These are phyloP conservation scores for Liolophura sinensis DNA, from an alignment of 1,140 invertebrate genomes.

Conservation along the genomic window DNA sequence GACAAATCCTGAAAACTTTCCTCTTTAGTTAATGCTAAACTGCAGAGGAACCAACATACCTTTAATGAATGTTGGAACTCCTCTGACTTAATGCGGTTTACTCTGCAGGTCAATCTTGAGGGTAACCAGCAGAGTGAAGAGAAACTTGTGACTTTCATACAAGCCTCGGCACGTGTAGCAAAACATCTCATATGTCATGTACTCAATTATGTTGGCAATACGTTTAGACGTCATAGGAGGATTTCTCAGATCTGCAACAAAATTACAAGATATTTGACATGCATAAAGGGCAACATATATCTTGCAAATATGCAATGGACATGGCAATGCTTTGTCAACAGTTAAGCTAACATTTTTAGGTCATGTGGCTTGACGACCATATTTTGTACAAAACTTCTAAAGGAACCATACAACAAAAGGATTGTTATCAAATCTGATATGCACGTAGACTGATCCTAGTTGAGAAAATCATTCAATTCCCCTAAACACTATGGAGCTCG, in stretches of 20 bases:
- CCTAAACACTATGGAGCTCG: too few relatives aligned
- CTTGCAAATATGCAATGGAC: neutral
- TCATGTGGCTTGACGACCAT: too few relatives aligned
- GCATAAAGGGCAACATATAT: neutral
- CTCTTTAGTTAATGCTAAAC: too few relatives aligned
- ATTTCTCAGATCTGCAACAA: slow-evolving; percentile 73
- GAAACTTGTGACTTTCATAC: slow-evolving; percentile 88
- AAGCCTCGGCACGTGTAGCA: slow-evolving; percentile 87
- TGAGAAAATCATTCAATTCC: neutral
- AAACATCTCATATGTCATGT: slow-evolving; percentile 90
- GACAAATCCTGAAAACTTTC: too few relatives aligned
- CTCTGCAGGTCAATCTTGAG: slow-evolving; percentile 86
- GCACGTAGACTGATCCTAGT: neutral
- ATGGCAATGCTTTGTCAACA: neutral
- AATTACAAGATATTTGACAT: slow-evolving; percentile 7
- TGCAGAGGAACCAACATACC: too few relatives aligned
- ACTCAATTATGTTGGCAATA: slow-evolving; percentile 86
- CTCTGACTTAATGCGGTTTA: slow-evolving; percentile 77
- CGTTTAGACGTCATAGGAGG: slow-evolving; percentile 78
- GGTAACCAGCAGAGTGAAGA: slow-evolving; percentile 91
- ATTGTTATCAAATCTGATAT: slow-evolving; percentile 41
- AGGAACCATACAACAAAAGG: too few relatives aligned
- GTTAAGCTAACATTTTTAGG: too few relatives aligned
- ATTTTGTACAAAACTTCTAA: too few relatives aligned
- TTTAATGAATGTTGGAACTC: slow-evolving; percentile 96